Base-by-base conservation (phyloP, 2,113 vertebrate species). In the Tapirus terrestris region DNA sequence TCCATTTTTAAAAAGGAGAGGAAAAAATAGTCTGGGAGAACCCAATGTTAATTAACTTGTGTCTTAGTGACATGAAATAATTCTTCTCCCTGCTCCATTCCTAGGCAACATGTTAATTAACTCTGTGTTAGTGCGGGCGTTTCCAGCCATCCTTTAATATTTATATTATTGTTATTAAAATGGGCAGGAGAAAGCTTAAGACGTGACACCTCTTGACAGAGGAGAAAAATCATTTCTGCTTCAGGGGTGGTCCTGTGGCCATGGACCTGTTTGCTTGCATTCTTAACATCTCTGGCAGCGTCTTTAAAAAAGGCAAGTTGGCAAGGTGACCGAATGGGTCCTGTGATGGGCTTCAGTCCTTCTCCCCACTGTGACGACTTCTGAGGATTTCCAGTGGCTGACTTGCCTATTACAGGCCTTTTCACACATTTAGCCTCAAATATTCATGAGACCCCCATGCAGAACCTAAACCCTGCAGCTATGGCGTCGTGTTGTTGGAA, bases 161-260 rank as follows among this genome's bases (percentile, higher is more conserved):
- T 58, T 94, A 83, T 3, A 1, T 95, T 95, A 70, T 92, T 98
- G 93, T 97, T 16, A 25, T 63, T 92, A 96, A 97, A 97, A 96
- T 95, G 95, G 96, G 96, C 91, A 94, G 94, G 97, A 98, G 98
- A 94, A 91, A 63, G 95, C 97, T 95, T 77, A 89, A 98, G 98
- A 93, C 97, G 88, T 98, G 98, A 98, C 98, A 98, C 95, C 98
- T 98, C 97, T 98, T 98, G 98, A 98, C 70, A 97, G 95, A 88
- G 83, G 86, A 96, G 80, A 97, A 95, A 83, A 97, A 94, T 48
- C 0, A 0, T 77, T 97, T 93, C 96, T 68, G n/a, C 60, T 67
- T 92, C 53, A 16, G 82, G 65, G 72, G 21, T 43, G 70, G 86
- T 75, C 45, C 33, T 93, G 83, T 58, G 43, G 79, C 75, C 23